phyloP scores from a whole-genome alignment of 2,797 vertebrate genomes.

The Mormyrops boulengeri region DNA sequence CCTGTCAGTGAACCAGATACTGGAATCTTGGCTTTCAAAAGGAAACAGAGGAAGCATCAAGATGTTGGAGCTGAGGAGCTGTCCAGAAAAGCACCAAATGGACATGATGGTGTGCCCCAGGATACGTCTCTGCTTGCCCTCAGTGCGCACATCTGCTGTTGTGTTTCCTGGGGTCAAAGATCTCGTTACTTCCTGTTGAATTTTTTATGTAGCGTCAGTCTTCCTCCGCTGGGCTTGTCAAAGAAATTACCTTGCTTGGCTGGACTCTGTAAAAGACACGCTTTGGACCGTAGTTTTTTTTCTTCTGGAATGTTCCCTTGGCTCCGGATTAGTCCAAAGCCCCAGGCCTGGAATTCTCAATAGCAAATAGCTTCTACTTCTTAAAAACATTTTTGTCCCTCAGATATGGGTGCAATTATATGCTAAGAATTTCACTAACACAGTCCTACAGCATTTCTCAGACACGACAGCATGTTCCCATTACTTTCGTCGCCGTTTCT shows the following conservation, averaged over 20 bases:
- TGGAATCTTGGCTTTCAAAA: slow-evolving; percentile 40
- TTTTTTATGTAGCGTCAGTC: slow-evolving; percentile 48
- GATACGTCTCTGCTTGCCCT: slow-evolving; percentile 15
- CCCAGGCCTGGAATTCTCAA: slow-evolving; percentile 38
- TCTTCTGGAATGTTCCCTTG: slow-evolving; percentile 49
- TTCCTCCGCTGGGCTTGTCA: slow-evolving; percentile 53
- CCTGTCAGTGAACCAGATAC: slow-evolving; percentile 30
- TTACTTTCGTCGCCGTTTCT: neutral
- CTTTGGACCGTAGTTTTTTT: slow-evolving; percentile 38
- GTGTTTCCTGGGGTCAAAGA: slow-evolving; percentile 26
- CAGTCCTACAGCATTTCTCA: slow-evolving; percentile 28
- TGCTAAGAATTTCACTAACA: slow-evolving; percentile 20
- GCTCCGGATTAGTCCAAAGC: slow-evolving; percentile 40
- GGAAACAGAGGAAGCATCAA: neutral
- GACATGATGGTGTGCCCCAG: neutral
- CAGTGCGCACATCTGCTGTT: neutral
- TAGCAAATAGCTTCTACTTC: slow-evolving; percentile 27
- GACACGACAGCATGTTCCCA: neutral
- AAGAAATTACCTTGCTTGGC: slow-evolving; percentile 57
- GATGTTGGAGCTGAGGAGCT: neutral
- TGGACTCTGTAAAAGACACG: slow-evolving; percentile 49
- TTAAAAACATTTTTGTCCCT: slow-evolving; percentile 8
- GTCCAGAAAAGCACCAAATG: neutral
- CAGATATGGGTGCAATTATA: slow-evolving; percentile 31
- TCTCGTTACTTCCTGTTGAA: slow-evolving; percentile 44